Evolutionary conservation across 2,797 vertebrate species (phyloP), one percentile per base, ranked within the genome.

Genomic region (Delichon dasypus): DNA sequence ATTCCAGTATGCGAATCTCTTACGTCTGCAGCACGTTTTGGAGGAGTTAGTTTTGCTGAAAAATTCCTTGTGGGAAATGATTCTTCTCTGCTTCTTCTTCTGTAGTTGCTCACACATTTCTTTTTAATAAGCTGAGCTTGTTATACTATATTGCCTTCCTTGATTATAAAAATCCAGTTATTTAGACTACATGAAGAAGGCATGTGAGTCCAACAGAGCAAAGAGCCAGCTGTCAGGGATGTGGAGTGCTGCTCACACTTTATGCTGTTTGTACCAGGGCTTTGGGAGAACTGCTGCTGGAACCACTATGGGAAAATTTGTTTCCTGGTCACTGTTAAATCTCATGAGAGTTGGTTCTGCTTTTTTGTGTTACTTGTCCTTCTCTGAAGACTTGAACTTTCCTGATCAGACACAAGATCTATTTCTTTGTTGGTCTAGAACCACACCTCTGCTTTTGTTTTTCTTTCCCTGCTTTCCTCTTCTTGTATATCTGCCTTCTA

Each of bases 101-200:
- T 85, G 30, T 40, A 77, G 61, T n/a, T 82, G 29, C 34, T 92
- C 38, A 70, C 36, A 25, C 55, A 62, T 61, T 88, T 91, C 64
- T 78, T 85, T 86, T 73, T 62, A 85, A 67, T 83, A 79, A 66
- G 16, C 36, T 64, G 40, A 91, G 20, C 27, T 17, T 85, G 23
- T 80, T 89, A 27, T 1, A 18, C 22, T n/a, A 7, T 62, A 51
- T 67, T 86, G 51, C 68, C 30, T 79, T 87, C 40, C 47, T 74
- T 65, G 62, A 82, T 86, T 90, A 85, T 66, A 85, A 71, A 85
- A 91, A 74, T 34, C 18, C 34, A 3, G 55, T 84, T 89, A 87
- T 89, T 94, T 91, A 88, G 75, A 60, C 68, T 67, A 15, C 32
- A 16, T 55, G n/a, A n/a, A 79, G 45, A 20, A 66, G 40, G 40